Base-by-base conservation (phyloP, 2,113 vertebrate species). In the Herpetotheres cachinnans region DNA sequence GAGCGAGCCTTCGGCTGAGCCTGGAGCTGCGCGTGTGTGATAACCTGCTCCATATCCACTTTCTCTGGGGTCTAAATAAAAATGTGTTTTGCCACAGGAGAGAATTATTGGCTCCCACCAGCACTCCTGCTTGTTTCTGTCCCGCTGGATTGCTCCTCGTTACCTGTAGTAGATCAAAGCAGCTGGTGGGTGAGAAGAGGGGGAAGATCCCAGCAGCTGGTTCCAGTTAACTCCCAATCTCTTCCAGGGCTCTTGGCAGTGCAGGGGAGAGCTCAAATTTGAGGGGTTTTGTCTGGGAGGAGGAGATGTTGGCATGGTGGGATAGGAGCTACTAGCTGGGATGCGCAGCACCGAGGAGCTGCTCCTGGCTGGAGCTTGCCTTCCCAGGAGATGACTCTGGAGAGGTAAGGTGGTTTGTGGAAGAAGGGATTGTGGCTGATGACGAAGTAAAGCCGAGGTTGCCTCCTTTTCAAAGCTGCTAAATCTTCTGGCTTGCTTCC, bases 331-430 rank as follows among this genome's bases (percentile, higher is more conserved):
- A 2, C 58, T 4, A 2, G 30, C 6, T 13, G 72, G 47, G n/a
- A 5, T 11, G 38, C 11, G 12, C 8, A 13, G 2, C 4, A 1
- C 6, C 0, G 5, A 27, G 46, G 32, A 54, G 63, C 49, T 81
- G 67, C 22, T 42, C 26, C 34, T n/a, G 76, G 2, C 2, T 2
- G 4, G 4, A 3, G 22, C 29, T 59, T 32, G 2, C 4, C 1
- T 69, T 27, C 27, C 22, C 20, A 0, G 0, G 29, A 21, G n/a
- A 18, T 0, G 20, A 3, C 42, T 38, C 5, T 0, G 3, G 25
- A 19, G 30, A 92, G 82, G 91, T 86, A 11, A 72, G 7, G 4
- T n/a, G 59, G 49, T 17, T 4, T 9, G 10, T 32, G 63, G 27
- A 10, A 55, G 16, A 26, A 22, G 19, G 30, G 10, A 1, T 3